Conservation (phyloP, 2,113 vertebrate genomes). For the Chionis minor region DNA sequence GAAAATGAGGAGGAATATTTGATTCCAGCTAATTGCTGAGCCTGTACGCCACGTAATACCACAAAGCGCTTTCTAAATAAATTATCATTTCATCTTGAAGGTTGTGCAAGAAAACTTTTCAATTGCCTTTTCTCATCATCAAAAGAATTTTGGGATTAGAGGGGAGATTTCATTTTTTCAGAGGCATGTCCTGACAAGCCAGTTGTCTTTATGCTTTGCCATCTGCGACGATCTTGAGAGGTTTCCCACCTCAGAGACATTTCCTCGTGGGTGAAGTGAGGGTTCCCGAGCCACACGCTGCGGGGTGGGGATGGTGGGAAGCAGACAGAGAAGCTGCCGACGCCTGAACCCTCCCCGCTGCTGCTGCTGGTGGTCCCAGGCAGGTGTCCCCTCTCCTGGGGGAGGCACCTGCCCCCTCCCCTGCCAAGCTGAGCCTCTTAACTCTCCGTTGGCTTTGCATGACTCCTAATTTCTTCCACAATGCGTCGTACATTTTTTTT, state of each 20-base stretch:
- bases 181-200: background rate
- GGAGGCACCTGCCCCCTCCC: background rate
- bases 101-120: conserved; percentile 14
- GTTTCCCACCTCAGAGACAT: background rate
- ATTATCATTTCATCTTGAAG: background rate
- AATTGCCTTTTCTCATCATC: conserved; percentile 7
- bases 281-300: background rate
- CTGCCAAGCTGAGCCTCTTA: background rate
- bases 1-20: conserved; percentile 23
- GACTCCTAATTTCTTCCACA: background rate
- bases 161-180: background rate
- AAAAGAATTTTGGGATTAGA: background rate
- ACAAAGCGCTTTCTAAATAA: conserved; percentile 4
- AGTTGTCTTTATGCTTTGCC: background rate
- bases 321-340: background rate
- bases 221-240: rapidly evolving
- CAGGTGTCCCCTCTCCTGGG: background rate
- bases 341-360: background rate
- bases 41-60: background rate
- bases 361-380: background rate
- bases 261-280: rapidly evolving
- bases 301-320: background rate
- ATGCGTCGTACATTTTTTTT: background rate
- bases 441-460: background rate
- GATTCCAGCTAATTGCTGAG: conserved; percentile 21